Evolutionary conservation across 2,113 vertebrate species (phyloP), one percentile per base, ranked within the genome.

Genomic region (Tachuris rubrigastra): DNA sequence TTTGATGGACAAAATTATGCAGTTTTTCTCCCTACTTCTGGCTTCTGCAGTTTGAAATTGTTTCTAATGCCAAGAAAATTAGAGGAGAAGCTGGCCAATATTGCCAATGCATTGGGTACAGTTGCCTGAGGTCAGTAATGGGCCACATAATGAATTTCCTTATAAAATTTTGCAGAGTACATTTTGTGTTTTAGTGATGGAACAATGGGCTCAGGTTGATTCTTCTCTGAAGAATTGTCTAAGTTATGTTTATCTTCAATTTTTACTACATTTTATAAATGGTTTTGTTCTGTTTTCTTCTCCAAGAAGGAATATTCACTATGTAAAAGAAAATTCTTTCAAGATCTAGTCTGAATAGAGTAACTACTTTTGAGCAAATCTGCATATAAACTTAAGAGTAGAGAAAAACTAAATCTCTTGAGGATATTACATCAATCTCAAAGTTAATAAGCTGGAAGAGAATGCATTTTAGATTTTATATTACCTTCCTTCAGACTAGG

Each of bases 391-490:
- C 74, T 85, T 67, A 68, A 81, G 46, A 91, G 23, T 71, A 73
- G 47, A 79, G 16, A 53, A 41, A 52, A 91, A 37, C 23, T 46
- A 35, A 79, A 87, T 17, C 87, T 94, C 81, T 69, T 81, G 56
- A 94, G 66, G 47, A 60, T 94, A 95, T 94, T 86, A 85, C 68
- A 79, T 96, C 87, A 95, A 74, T 93, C 92, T 92, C 44, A 65
- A 74, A 74, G 77, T 93, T 93, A 96, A 95, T 94, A 91, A 81
- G 66, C 52, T 87, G 80, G 71, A 95, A 92, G 55, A 92, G 60
- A 97, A 86, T 80, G 81, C 55, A 89, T 89, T 95, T 90, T 85
- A 76, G 87, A 69, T 92, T 96, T 97, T 93, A 79, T 90, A 95
- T 97, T 96, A 96, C 96, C 82, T 91, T 92, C 49, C 47, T 95